Percentiles rank a stretch among this genome's conserved stretches.
Evolutionary conservation across 2,113 vertebrate genomes (phyloP).

Genomic region (Charina bottae): DNA sequence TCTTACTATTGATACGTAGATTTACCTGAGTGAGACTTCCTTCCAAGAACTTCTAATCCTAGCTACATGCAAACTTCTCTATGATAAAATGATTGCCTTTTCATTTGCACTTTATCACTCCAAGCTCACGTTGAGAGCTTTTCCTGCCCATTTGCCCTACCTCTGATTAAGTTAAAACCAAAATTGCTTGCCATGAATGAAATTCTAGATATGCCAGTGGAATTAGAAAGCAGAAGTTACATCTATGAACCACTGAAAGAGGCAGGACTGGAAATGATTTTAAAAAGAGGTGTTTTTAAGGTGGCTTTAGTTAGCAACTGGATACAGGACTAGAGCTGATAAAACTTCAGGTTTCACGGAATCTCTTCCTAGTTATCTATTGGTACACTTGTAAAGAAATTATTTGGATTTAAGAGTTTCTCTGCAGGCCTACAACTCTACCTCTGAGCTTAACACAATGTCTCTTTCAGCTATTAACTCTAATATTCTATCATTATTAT

Average conservation of each 20-base stretch:
- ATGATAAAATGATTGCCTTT: not conserved
- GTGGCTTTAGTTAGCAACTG: not conserved
- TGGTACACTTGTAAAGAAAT: not conserved
- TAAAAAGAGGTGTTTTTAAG: not conserved
- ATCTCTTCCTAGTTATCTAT: not conserved
- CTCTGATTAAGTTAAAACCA: not conserved
- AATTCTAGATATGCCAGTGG: not conserved
- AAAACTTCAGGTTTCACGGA: not conserved
- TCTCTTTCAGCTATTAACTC: not conserved
- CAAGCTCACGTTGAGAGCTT: not conserved
- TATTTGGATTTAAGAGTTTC: not conserved
- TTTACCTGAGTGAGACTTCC: not conserved
- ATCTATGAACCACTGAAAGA: not conserved
- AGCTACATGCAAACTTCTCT: not conserved
- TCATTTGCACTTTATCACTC: slow-evolving; percentile 3
- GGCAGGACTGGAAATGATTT: not conserved
- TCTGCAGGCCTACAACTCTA: not conserved
- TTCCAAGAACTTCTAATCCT: not conserved
- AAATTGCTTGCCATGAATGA: not conserved
- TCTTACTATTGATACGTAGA: not conserved
- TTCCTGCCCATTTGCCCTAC: slow-evolving; percentile 4
- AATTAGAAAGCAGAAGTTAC: not conserved
- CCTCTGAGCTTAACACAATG: not conserved
- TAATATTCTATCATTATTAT: not conserved
- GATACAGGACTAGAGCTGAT: not conserved